Base-by-base conservation (phyloP, 2,888 invertebrate species). In the Aricia artaxerxes region DNA sequence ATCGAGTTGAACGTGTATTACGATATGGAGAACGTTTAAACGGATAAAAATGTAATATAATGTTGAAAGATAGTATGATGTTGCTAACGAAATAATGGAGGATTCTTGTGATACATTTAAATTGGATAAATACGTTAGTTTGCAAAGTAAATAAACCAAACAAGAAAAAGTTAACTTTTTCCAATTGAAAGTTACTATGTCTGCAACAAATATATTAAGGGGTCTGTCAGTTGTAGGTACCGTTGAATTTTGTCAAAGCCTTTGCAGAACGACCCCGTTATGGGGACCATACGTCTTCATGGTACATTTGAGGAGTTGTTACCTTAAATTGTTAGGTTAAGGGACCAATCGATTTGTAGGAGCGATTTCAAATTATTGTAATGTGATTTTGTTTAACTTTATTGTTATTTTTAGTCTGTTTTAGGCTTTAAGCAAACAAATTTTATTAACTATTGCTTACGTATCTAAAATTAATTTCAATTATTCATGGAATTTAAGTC, bases 221-320 rank as follows among this genome's bases (percentile, higher is more conserved):
- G 82, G 81, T 79, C 85, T 80, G 85, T 86, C 85, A 82, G 82
- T 84, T 82, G 82, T 82, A 80, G 82, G 83, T 83, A 79, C 82
- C 84, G 82, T 82, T 85, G 87, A 87, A 86, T 88, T 88, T 87
- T 85, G 91, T 92, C 90, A 91, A 90, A 89, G 91, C 91, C 88
- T 85, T 83, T 84, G 84, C 84, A 85, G 83, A 84, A 84, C 86
- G 85, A 82, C 84, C 85, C 83, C 84, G 84, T 87, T 88, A 88
- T 89, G 88, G 85, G 87, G 83, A 88, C 88, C 88, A 91, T 91
- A 91, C 88, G 85, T 91, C 91, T 92, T 89, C 90, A 88, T 90
- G 87, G 86, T 89, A 89, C 89, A 89, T 91, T 90, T 88, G 89
- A 88, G 89, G 87, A 85, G 84, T 88, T 84, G 84, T 86, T 86